phyloP scores from a whole-genome alignment of 2,797 vertebrate genomes.

The Melanotaenia trifasciata region DNA sequence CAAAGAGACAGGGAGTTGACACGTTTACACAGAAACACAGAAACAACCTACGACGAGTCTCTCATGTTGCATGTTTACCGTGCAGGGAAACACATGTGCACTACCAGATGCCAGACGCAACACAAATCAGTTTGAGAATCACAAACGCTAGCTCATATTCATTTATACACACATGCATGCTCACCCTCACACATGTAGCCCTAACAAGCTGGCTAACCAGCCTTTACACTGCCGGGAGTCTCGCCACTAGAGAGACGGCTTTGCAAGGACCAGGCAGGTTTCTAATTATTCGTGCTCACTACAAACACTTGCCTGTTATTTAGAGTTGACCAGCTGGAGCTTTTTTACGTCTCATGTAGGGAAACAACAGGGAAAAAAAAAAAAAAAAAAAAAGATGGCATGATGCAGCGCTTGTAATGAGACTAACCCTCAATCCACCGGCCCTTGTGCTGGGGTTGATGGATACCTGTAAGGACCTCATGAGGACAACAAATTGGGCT shows the following conservation, averaged over 20 bases:
- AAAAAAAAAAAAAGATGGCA: slow-evolving; percentile 30
- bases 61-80: slow-evolving; percentile 23
- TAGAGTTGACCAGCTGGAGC: slow-evolving; percentile 60
- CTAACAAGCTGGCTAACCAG: slow-evolving; percentile 62
- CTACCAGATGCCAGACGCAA: slow-evolving; percentile 12
- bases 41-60: slow-evolving; percentile 16
- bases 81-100: slow-evolving; percentile 14
- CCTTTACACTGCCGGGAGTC: slow-evolving; percentile 47
- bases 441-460: slow-evolving; percentile 35
- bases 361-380: slow-evolving; percentile 15
- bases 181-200: slow-evolving; percentile 21
- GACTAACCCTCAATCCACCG: slow-evolving; percentile 57
- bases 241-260: slow-evolving; percentile 39
- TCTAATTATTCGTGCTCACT: slow-evolving; percentile 72
- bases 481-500: slow-evolving; percentile 66
- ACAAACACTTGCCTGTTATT: slow-evolving; percentile 70
- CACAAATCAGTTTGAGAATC: slow-evolving; percentile 38
- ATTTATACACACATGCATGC: slow-evolving; percentile 6
- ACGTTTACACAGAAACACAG: slow-evolving; percentile 36
- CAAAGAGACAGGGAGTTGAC: slow-evolving; percentile 6
- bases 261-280: slow-evolving; percentile 50
- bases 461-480: slow-evolving; percentile 54
- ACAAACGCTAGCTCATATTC: slow-evolving; percentile 20
- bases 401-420: slow-evolving; percentile 69
- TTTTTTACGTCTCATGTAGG: slow-evolving; percentile 31